Evolutionary conservation across 1,140 invertebrate genomes (phyloP), one percentile per base, ranked within the genome.

Genomic region (Lepidurus couesii): DNA sequence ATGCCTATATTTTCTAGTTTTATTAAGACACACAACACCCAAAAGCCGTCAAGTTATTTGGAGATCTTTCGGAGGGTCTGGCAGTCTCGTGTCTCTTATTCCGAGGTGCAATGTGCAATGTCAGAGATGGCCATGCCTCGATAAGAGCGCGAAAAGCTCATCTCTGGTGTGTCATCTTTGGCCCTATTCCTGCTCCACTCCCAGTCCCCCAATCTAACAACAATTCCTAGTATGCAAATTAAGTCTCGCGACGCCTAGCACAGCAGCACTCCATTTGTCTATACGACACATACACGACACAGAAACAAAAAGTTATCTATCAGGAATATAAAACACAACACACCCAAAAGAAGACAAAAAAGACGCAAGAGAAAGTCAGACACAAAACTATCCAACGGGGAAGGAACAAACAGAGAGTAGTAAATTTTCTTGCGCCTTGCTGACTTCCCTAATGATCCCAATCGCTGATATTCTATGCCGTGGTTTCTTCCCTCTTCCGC

Each of bases 401-500:
- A 47, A 47, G 45, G 45, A 47, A 47, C 45, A 47, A 47, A 47
- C 10, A 47, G 10, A 65, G 16, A 65, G 53, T 21, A 65, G 9
- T 65, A 21, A 65, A 65, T 65, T 65, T 21, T 65, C 53, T 65
- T 21, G 53, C 53, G 53, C 53, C 53, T 65, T 21, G 53, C 53
- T 65, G 53, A 65, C 53, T 65, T 65, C 53, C 53, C 53, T 65
- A 65, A 65, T 65, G 53, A 65, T 65, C 53, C 53, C 53, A 65
- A 65, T 65, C 53, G 53, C 13, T 65, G 53, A 65, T 65, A n/a
- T 21, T 65, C 53, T 16, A 21, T 21, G 16, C 6, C n/a, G 53
- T 13, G 21, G 16, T n/a, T 13, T 21, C 3, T 47, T 47, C 45
- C 10, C 16, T 16, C 45, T 5, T 47, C 1, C 16, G 16, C 16